A percentile compares a stretch with the other conserved stretches of the same genome.
Evolutionary conservation across 2,113 vertebrate species (phyloP).

Genomic region (Platysteira castanea): DNA sequence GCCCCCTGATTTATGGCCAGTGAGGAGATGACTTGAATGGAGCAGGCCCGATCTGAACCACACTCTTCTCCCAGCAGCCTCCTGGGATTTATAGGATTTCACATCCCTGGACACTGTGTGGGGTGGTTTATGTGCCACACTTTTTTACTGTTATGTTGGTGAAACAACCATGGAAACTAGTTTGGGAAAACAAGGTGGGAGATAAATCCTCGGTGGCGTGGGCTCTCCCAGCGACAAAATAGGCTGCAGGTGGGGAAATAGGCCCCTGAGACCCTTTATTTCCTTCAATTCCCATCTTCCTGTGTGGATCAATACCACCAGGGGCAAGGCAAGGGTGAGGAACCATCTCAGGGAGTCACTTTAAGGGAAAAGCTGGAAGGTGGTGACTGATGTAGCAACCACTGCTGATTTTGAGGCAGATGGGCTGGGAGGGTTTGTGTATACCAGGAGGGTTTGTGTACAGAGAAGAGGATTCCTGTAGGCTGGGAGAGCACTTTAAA

Average conservation of each 20-base stretch:
- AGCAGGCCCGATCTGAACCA: not conserved
- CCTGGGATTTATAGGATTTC: not conserved
- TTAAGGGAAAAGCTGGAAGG: not conserved
- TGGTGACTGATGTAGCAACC: not conserved
- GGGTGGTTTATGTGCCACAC: not conserved
- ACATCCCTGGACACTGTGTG: not conserved
- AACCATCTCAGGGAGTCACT: not conserved
- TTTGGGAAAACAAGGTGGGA: not conserved
- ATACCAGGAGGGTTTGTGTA: not conserved
- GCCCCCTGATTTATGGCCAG: not conserved
- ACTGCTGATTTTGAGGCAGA: not conserved
- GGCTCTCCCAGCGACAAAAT: not conserved
- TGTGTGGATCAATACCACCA: not conserved
- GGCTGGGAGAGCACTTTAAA: not conserved
- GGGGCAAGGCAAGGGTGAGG: not conserved
- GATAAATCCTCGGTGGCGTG: not conserved
- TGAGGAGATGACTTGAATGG: not conserved
- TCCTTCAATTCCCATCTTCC: not conserved
- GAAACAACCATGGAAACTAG: not conserved
- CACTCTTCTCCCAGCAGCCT: not conserved
- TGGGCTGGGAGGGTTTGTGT: not conserved
- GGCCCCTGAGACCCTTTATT: not conserved
- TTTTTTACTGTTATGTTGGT: not conserved
- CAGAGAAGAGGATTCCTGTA: not conserved
- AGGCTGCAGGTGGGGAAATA: not conserved